These are phyloP conservation scores for Apoda limacodes DNA, from an alignment of 2,888 invertebrate genomes.

Conservation along the genomic window DNA sequence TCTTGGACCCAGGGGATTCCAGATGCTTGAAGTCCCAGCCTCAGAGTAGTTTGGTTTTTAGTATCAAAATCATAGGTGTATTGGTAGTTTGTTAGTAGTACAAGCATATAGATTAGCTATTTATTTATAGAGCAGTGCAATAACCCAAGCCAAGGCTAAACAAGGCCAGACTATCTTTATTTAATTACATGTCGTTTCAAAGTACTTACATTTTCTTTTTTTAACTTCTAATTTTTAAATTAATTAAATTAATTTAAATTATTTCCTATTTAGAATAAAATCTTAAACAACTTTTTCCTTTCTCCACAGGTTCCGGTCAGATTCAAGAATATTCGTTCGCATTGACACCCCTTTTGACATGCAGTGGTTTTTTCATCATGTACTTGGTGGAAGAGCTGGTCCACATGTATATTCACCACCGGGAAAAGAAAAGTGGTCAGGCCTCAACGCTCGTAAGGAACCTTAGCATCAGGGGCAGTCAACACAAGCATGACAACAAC, in stretches of 20 bases:
- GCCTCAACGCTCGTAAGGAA: conserved; percentile 47
- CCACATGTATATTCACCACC: conserved; percentile 73
- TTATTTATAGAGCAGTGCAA: no score
- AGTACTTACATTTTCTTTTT: conserved; percentile 10
- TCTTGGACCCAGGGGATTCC: no score
- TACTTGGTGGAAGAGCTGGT: conserved; percentile 85
- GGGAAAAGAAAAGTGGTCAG: conserved; percentile 46
- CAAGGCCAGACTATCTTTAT: no score
- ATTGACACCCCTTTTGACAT: conserved; percentile 78
- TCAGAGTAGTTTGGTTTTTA: no score
- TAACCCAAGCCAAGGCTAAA: no score
- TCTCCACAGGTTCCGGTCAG: no score
- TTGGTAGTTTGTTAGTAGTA: no score
- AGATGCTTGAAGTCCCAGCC: no score
- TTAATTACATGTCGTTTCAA: background rate
- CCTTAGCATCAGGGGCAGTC: conserved; percentile 47
- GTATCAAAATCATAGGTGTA: no score
- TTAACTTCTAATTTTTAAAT: conserved; percentile 2
- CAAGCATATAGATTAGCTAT: no score
- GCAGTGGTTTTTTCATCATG: conserved; percentile 81
- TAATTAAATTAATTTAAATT: conserved; percentile 10
- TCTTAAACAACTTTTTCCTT: conserved; percentile 7
- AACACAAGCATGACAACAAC: conserved; percentile 21
- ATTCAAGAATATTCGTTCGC: conserved; percentile 71
- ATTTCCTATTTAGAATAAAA: background rate